phyloP scores from a whole-genome alignment of 2,113 vertebrate genomes.

The Lamprologus ornatipinnis region DNA sequence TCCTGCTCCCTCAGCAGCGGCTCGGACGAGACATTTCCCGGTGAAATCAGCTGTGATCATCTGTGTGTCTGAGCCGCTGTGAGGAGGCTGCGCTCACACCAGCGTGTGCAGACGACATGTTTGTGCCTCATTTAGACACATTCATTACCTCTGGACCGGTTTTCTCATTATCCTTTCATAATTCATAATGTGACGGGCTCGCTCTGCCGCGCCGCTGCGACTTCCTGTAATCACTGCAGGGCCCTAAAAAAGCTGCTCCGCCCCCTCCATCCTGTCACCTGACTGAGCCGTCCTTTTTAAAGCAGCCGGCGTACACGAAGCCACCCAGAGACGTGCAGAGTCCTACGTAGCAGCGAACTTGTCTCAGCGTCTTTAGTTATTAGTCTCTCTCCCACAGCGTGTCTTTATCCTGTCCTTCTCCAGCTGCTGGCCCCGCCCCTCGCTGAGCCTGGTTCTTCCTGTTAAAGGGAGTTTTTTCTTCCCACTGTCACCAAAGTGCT shows the following conservation, averaged over 20 bases:
- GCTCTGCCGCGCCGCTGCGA: accelerated
- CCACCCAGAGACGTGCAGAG: background rate
- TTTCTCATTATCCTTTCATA: background rate
- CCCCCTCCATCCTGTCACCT: background rate
- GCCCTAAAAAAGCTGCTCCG: background rate
- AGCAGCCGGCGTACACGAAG: accelerated
- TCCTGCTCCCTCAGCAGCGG: background rate
- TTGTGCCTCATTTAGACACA: background rate
- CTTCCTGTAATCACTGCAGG: background rate
- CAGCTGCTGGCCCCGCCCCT: background rate
- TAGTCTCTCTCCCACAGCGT: background rate
- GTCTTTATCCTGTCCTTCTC: background rate
- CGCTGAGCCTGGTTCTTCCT: background rate
- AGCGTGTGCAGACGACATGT: background rate
- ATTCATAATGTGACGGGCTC: background rate
- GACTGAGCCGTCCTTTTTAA: background rate
- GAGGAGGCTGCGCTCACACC: background rate
- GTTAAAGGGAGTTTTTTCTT: background rate
- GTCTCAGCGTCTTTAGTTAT: background rate
- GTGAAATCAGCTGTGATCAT: background rate
- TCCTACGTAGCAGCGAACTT: accelerated
- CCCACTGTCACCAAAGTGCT: background rate
- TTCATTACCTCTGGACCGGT: background rate
- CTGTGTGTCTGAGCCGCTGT: background rate
- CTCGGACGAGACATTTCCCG: background rate